These are phyloP conservation scores for Epizoanthus stellaris DNA, from an alignment of 92 coral and sea anemone genomes.

Conservation along the genomic window DNA sequence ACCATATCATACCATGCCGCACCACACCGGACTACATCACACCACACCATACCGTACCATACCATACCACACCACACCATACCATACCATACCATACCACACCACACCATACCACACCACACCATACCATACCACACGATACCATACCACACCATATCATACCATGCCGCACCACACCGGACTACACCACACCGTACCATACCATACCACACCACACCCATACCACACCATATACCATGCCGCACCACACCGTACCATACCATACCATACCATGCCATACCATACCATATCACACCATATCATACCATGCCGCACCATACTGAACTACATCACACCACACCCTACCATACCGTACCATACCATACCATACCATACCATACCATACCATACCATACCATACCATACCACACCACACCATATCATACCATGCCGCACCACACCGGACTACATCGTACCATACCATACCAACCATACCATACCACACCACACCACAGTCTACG, in stretches of 20 bases:
- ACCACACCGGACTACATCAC: neutral
- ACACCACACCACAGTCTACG: no score
- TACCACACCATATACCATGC: neutral
- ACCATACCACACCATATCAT: no score
- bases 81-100: neutral
- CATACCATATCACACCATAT: no score
- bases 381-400: neutral
- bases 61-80: no score
- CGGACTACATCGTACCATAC: no score
- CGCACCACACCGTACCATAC: neutral
- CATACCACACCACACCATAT: slow-evolving; percentile 8
- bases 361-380: slow-evolving; percentile 15
- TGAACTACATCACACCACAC: no score
- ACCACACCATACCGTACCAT: no score
- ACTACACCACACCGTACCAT: neutral
- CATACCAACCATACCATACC: no score
- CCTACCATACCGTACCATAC: slow-evolving; percentile 12
- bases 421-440: neutral
- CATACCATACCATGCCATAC: no score
- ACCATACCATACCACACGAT: neutral
- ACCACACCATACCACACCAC: neutral
- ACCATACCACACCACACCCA: slow-evolving; percentile 6
- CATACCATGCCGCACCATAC: no score
- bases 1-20: neutral
- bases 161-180: no score